A percentile compares a stretch with the other conserved stretches of the same genome.
phyloP scores from a whole-genome alignment of 2,797 vertebrate species.

The Oryzias sinensis region DNA sequence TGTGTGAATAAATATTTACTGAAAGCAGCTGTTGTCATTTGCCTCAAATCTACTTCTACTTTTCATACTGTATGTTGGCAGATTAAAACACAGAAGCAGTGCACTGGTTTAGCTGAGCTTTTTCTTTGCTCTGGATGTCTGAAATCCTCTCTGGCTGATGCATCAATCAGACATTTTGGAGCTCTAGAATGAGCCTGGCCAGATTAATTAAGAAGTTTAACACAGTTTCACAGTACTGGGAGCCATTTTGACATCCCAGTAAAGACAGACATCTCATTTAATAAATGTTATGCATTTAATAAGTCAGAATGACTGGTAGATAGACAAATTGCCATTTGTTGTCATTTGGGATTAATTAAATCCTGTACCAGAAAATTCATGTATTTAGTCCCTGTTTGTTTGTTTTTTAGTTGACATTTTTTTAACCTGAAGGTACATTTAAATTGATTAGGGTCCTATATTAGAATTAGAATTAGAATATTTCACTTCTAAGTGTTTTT shows the following conservation, averaged over 20 bases:
- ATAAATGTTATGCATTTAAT: background rate
- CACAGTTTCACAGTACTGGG: conserved; percentile 37
- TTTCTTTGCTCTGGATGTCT: conserved; percentile 38
- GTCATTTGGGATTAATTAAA: too few relatives aligned
- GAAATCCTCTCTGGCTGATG: conserved; percentile 53
- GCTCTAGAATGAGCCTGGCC: conserved; percentile 31
- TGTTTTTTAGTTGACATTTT: too few relatives aligned
- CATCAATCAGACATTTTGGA: conserved; percentile 52
- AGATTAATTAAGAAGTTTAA: conserved; percentile 62
- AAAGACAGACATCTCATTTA: conserved; percentile 8
- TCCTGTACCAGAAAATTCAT: too few relatives aligned
- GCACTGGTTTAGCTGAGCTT: conserved; percentile 14
- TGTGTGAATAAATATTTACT: conserved; percentile 29
- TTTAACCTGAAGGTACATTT: too few relatives aligned
- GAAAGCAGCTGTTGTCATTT: conserved; percentile 11
- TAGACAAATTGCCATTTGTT: too few relatives aligned
- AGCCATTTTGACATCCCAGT: conserved; percentile 36
- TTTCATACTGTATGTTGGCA: conserved; percentile 8
- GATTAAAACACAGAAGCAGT: conserved; percentile 38
- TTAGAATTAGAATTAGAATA: too few relatives aligned
- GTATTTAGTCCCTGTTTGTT: too few relatives aligned
- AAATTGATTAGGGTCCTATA: too few relatives aligned
- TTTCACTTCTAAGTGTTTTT: too few relatives aligned
- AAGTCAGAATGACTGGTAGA: background rate
- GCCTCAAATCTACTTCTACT: conserved; percentile 18